Conservation (phyloP, 2,113 vertebrate genomes). For the Indicator maculatus region DNA sequence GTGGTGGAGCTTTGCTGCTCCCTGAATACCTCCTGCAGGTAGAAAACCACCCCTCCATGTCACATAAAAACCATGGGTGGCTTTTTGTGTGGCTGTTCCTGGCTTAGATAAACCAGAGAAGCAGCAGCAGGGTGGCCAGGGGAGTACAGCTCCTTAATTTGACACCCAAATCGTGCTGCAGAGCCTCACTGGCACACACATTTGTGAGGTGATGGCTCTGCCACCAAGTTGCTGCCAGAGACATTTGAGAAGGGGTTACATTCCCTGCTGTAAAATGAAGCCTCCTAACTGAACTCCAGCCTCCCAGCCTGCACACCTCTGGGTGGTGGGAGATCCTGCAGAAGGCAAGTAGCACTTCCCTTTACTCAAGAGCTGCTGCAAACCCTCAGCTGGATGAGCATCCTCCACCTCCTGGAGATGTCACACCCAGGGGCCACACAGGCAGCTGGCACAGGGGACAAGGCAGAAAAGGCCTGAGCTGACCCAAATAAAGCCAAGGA, state of each 20-base stretch:
- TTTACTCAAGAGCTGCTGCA: neutral
- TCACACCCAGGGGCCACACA: fast-evolving
- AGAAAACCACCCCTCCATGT: fast-evolving
- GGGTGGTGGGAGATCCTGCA: neutral
- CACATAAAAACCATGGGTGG: neutral
- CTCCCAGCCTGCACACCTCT: too few species aligned
- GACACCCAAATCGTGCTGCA: fast-evolving
- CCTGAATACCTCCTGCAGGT: neutral
- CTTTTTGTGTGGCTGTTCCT: neutral
- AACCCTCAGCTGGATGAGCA: neutral
- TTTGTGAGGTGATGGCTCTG: neutral
- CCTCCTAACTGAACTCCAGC: neutral
- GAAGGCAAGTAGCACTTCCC: neutral
- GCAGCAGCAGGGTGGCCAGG: too few species aligned
- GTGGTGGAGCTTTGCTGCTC: neutral
- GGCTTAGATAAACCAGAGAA: neutral
- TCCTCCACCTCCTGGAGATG: neutral
- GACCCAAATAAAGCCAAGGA: neutral
- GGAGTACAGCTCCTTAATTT: neutral
- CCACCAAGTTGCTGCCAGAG: neutral
- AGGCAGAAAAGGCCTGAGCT: neutral
- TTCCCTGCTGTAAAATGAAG: neutral
- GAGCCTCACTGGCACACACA: neutral
- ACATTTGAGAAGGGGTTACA: neutral
- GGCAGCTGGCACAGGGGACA: neutral